Evolutionary conservation across 2,888 invertebrate genomes (phyloP).

Genomic region (Scrobipalpa costella): DNA sequence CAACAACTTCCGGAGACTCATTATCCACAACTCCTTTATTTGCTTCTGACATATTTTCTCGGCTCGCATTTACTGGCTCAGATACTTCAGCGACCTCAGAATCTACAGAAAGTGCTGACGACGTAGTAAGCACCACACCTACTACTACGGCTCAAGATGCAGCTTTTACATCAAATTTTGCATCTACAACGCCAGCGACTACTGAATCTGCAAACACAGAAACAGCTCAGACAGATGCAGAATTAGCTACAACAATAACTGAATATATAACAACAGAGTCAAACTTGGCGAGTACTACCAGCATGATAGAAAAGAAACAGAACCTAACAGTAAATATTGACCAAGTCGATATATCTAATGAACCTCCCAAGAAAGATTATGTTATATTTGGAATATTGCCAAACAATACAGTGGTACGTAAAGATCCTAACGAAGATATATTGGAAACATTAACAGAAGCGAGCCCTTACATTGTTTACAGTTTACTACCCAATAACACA

Average conservation of each 20-base stretch:
- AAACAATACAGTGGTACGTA: constrained; percentile 89
- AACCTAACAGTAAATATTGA: constrained; percentile 44
- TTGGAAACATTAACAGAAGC: constrained; percentile 85
- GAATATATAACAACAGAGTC: constrained; percentile 45
- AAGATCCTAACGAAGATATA: constrained; percentile 84
- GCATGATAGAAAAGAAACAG: constrained; percentile 42
- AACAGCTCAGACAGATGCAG: constrained; percentile 43
- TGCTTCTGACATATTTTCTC: constrained; percentile 30
- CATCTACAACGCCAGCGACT: constrained; percentile 42
- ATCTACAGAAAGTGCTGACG: constrained; percentile 30
- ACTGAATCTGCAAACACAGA: constrained; percentile 44
- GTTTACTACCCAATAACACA: constrained; percentile 89
- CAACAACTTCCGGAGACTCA: constrained; percentile 32
- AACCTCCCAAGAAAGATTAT: constrained; percentile 83
- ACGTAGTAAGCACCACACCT: constrained; percentile 34
- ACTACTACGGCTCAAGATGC: constrained; percentile 39
- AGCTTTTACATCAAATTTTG: constrained; percentile 33
- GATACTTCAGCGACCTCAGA: constrained; percentile 30
- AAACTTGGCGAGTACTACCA: constrained; percentile 39
- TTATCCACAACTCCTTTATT: constrained; percentile 30
- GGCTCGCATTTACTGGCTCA: constrained; percentile 28
- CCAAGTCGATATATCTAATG: constrained; percentile 49
- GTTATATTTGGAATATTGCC: constrained; percentile 88
- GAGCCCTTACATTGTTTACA: constrained; percentile 87
- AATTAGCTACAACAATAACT: constrained; percentile 30